A percentile compares a stretch with the other conserved stretches of the same genome.
phyloP scores from a whole-genome alignment of 2,888 invertebrate species.

The Pimpla rufipes region DNA sequence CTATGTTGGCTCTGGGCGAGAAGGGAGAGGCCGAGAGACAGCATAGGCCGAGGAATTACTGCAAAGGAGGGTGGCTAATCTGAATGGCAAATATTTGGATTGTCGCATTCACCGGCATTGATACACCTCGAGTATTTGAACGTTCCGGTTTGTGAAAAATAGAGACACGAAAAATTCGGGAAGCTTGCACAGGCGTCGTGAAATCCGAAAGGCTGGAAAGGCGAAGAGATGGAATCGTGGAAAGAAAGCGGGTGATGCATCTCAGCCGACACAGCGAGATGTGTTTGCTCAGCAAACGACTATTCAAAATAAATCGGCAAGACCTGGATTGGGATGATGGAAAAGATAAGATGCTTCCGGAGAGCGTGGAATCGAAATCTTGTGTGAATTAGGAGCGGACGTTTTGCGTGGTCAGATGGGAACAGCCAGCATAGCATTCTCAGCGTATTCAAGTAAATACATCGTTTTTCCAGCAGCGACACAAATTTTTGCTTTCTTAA shows the following conservation, averaged over 20 bases:
- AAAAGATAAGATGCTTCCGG: conserved; percentile 29
- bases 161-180: conserved; percentile 60
- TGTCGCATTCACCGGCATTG: conserved; percentile 83
- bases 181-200: conserved; percentile 49
- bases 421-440: too few species aligned
- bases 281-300: conserved; percentile 72
- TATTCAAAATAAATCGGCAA: conserved; percentile 67
- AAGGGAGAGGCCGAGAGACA: conserved; percentile 42
- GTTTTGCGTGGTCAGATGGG: background rate
- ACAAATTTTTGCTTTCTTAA: too few species aligned
- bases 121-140: conserved; percentile 79
- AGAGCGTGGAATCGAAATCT: conserved; percentile 42
- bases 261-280: conserved; percentile 63
- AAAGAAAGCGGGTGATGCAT: conserved; percentile 32
- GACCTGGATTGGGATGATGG: conserved; percentile 65
- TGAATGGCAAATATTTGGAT: conserved; percentile 85
- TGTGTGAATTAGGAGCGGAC: background rate
- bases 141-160: conserved; percentile 56
- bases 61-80: conserved; percentile 78
- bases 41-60: conserved; percentile 58
- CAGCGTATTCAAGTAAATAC: too few species aligned
- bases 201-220: conserved; percentile 59
- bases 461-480: too few species aligned
- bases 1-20: conserved; percentile 46
- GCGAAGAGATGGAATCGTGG: conserved; percentile 45